Conservation (phyloP, 2,888 invertebrate species). For the Microplitis deprimator region DNA sequence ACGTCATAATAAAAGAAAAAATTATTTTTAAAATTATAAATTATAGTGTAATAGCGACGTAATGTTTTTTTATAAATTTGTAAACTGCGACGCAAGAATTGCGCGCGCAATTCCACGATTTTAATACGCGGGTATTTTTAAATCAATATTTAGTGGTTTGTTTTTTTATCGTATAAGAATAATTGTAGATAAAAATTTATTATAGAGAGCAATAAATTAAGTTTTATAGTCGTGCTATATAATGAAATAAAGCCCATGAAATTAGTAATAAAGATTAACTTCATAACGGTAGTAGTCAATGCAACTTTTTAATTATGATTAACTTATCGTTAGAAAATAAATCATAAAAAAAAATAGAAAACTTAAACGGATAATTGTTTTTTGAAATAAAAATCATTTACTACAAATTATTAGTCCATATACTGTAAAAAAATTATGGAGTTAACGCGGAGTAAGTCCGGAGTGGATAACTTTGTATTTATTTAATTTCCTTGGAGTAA, state of each 20-base stretch:
- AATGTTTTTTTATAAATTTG: neutral
- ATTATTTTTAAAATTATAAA: neutral
- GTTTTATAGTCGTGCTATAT: neutral
- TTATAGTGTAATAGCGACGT: neutral
- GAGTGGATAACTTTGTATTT: too few species aligned
- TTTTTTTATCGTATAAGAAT: neutral
- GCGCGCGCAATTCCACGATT: neutral
- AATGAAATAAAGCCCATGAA: constrained; percentile 43
- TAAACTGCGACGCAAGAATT: neutral
- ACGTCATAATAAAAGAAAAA: too few species aligned
- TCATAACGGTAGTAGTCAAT: constrained; percentile 40
- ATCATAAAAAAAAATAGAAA: neutral
- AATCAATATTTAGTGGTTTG: neutral
- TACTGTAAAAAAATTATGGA: neutral
- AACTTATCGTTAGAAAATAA: neutral
- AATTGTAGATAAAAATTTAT: neutral
- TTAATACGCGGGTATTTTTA: neutral
- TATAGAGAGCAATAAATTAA: constrained; percentile 5
- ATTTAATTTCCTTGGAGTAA: too few species aligned
- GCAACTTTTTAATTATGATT: constrained; percentile 40
- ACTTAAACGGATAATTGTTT: neutral
- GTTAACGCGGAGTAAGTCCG: too few species aligned
- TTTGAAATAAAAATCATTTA: neutral
- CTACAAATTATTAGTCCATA: neutral
- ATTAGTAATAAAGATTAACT: constrained; percentile 52